Evolutionary conservation across 2,113 vertebrate genomes (phyloP).

Genomic region (Silurus glanis): DNA sequence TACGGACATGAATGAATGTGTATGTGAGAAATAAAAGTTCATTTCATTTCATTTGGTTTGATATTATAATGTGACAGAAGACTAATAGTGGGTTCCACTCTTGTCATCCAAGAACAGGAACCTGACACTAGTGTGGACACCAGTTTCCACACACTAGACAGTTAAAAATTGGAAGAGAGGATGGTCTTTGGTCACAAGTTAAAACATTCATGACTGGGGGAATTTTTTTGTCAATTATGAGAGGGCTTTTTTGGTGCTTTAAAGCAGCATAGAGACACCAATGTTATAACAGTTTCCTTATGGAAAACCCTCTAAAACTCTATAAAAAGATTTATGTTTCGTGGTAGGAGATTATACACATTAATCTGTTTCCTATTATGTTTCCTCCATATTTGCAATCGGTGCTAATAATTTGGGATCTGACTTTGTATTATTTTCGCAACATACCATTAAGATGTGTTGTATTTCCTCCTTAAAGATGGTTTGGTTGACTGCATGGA

Average conservation of each 20-base stretch:
- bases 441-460: background rate
- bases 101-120: background rate
- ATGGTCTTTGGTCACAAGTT: background rate
- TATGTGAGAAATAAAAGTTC: too few relatives aligned
- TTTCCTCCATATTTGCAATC: too few relatives aligned
- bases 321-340: background rate
- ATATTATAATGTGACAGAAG: background rate
- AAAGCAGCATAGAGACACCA: background rate
- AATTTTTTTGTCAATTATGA: background rate
- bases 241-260: background rate
- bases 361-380: background rate
- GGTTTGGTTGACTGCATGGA: constrained; percentile 87
- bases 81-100: background rate
- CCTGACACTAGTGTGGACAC: too few relatives aligned
- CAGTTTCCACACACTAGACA: background rate
- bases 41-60: too few relatives aligned
- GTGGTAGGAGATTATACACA: background rate
- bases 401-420: background rate
- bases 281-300: too few relatives aligned
- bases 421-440: background rate
- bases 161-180: background rate
- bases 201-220: background rate
- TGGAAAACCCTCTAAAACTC: too few relatives aligned
- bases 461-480: constrained; percentile 66
- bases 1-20: too few relatives aligned